Conservation (phyloP, 2,797 vertebrate genomes). For the Loris lydekkerianus region DNA sequence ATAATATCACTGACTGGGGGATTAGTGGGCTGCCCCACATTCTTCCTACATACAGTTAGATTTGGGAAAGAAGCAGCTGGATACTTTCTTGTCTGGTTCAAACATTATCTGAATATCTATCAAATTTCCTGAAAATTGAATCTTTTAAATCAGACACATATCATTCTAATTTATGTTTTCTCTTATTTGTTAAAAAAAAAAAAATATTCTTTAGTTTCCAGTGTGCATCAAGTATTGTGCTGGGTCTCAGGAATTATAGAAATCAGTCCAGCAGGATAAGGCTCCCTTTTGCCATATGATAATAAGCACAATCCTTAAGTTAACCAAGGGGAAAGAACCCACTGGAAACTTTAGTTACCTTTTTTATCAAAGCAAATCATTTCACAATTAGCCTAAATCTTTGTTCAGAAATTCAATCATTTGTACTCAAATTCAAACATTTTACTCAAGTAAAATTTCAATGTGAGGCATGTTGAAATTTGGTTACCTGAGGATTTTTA, state of each 20-base stretch:
- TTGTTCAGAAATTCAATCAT: conserved; percentile 41
- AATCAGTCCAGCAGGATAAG: neutral
- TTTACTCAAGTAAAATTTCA: conserved; percentile 59
- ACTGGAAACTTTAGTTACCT: neutral
- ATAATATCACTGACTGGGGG: neutral
- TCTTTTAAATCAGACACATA: conserved; percentile 12
- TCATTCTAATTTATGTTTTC: neutral
- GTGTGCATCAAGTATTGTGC: neutral
- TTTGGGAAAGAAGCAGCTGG: neutral
- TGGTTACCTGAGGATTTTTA: conserved; percentile 61
- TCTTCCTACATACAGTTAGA: neutral
- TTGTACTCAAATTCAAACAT: neutral
- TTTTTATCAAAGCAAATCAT: neutral
- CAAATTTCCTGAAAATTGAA: conserved; percentile 10
- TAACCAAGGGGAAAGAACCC: neutral
- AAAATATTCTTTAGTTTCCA: neutral
- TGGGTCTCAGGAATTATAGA: neutral
- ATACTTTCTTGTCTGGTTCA: conserved; percentile 33
- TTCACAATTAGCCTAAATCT: conserved; percentile 25
- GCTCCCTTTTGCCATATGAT: neutral
- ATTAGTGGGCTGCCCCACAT: neutral
- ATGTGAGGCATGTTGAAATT: neutral
- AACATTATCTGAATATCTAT: neutral
- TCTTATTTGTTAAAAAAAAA: conserved; percentile 45
- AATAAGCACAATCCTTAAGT: neutral